Evolutionary conservation across 53 echinoderm and acorn worm genomes (phyloP), one percentile per base, ranked within the genome.

Genomic region (Antedon mediterranea): DNA sequence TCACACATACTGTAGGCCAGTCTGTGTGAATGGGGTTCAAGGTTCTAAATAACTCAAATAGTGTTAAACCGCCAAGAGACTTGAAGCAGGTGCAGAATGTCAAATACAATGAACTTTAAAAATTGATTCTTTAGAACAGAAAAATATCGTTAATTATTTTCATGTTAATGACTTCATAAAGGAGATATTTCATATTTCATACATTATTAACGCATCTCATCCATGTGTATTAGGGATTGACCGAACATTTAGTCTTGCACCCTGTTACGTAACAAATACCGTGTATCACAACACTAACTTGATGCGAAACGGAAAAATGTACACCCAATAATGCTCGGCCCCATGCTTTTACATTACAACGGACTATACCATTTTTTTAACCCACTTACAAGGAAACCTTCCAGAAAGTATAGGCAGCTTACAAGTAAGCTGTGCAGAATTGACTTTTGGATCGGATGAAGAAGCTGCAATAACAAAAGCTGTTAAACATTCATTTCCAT

Each of bases 251-350:
- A 80, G 73, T n/a, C 32, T 80, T 7, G 80, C 73, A 4, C 33
- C 80, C 0, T 81, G 81, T 37, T 73, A 73, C 43, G 81, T 73
- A 27, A 81, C 81, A 32, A 81, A 34, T 18, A 57, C 57, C 13
- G 81, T 81, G 0, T 73, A 81, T n/a, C 73, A 81, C 72, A 33
- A 81, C 81, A 81, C 31, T 27, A 81, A 81, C 34, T 73, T 81
- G 14, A 20, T 73, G 29, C 32, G 34, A 28, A 81, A 81, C 37
- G 34, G 11, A 74, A 2, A 27, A n/a, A 18, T 6, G 23, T 27
- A 27, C 73, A 33, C 20, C 81, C 81, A n/a, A 73, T 81, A 11
- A 81, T 80, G 80, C 28, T 80, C 0, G 73, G 32, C 0, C 30
- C 71, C 4, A 23, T 80, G 14, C 37, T 72, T 80, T 28, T 80